phyloP scores from a whole-genome alignment of 2,797 vertebrate species.

The Enteromius unitaeniatus region DNA sequence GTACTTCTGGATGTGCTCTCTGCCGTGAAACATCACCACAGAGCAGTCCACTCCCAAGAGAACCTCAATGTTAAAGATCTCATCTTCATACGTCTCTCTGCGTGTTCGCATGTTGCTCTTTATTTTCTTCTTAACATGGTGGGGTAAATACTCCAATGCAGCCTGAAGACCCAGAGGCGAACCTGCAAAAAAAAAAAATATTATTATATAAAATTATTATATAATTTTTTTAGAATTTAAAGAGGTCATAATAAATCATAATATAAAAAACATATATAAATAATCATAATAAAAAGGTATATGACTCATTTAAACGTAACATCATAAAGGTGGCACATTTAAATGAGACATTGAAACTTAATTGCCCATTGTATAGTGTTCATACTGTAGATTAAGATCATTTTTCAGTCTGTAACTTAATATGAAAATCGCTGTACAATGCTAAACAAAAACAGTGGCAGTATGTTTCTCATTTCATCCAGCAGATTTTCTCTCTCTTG shows the following conservation, averaged over 20 bases:
- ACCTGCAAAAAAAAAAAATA: conserved; percentile 67
- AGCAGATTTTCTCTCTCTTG: neutral
- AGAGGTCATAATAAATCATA: neutral
- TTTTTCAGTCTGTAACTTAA: neutral
- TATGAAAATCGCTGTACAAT: neutral
- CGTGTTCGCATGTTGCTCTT: conserved; percentile 70
- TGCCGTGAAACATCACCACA: conserved; percentile 91
- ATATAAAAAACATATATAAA: neutral
- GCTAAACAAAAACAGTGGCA: conserved; percentile 8
- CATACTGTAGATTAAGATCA: conserved; percentile 4
- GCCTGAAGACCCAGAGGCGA: conserved; percentile 65
- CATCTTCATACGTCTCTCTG: conserved; percentile 72
- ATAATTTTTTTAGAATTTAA: neutral
- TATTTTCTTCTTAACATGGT: conserved; percentile 67
- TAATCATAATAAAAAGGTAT: neutral
- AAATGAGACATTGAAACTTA: neutral
- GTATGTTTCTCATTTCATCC: conserved; percentile 16
- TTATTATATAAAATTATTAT: too few relatives aligned
- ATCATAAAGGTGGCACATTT: neutral
- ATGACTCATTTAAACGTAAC: neutral
- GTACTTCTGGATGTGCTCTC: conserved; percentile 94
- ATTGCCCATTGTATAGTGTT: neutral
- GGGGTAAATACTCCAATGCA: conserved; percentile 62
- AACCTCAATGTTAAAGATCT: conserved; percentile 89
- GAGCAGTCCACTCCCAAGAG: conserved; percentile 94